Evolutionary conservation across 2,888 invertebrate genomes (phyloP).

Genomic region (Lamellibrachia satsuma): DNA sequence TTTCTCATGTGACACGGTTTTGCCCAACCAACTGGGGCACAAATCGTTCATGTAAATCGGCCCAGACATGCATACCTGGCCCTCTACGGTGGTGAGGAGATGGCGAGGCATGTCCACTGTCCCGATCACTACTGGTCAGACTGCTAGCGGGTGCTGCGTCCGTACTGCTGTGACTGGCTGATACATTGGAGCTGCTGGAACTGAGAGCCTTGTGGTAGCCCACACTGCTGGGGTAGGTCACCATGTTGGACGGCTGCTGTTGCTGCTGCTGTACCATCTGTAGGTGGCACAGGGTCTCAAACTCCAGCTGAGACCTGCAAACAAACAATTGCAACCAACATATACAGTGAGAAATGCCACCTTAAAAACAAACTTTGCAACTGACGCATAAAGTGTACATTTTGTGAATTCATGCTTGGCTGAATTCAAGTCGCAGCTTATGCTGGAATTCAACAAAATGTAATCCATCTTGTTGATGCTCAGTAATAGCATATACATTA

Average conservation of each 20-base stretch:
- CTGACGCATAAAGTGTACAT: too few species aligned
- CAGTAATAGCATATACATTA: too few species aligned
- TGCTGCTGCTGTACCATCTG: conserved; percentile 56
- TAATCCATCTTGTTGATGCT: too few species aligned
- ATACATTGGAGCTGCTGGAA: conserved; percentile 17
- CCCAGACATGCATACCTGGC: not conserved
- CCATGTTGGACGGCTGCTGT: not conserved
- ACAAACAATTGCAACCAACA: not conserved
- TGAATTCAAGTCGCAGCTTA: not conserved
- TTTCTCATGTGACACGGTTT: too few species aligned
- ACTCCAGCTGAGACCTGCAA: conserved; percentile 57
- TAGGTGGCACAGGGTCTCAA: conserved; percentile 62
- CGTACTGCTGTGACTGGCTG: not conserved
- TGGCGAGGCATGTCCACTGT: not conserved
- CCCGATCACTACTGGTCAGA: conserved; percentile 2
- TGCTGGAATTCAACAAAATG: too few species aligned
- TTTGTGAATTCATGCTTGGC: not conserved
- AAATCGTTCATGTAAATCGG: too few species aligned
- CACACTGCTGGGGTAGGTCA: not conserved
- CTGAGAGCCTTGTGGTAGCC: conserved; percentile 22
- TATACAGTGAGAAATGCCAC: not conserved
- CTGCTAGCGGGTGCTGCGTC: not conserved
- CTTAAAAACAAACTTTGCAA: conserved; percentile 5
- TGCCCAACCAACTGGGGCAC: too few species aligned
- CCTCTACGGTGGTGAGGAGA: not conserved